phyloP scores from a whole-genome alignment of 1,140 invertebrate species.

The Orius laevigatus region DNA sequence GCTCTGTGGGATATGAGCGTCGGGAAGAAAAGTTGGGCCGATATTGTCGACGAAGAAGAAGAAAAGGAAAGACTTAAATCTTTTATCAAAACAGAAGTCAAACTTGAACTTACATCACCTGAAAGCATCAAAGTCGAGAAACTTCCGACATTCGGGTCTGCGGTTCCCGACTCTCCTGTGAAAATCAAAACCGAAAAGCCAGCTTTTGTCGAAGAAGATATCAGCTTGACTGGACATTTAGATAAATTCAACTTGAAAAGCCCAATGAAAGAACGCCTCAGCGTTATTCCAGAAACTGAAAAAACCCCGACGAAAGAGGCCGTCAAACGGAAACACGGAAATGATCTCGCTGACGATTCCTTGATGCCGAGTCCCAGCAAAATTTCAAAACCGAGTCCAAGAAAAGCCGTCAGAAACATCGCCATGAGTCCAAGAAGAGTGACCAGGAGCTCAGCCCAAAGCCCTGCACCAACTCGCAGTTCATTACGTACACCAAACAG shows the following conservation, averaged over 20 bases:
- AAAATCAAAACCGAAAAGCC: conserved; percentile 14
- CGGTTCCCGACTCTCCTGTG: conserved; percentile 1
- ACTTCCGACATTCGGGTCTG: not conserved
- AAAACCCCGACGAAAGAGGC: not conserved
- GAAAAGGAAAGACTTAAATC: not conserved
- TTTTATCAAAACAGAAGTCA: not conserved
- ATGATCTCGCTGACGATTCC: conserved; percentile 15
- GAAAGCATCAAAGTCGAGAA: not conserved
- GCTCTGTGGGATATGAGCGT: conserved; percentile 12
- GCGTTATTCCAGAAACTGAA: not conserved
- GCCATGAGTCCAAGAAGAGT: not conserved
- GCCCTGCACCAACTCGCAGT: no score
- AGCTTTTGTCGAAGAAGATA: conserved; percentile 18
- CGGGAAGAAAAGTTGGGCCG: conserved; percentile 19
- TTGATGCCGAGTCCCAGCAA: conserved; percentile 20
- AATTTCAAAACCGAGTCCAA: conserved; percentile 10
- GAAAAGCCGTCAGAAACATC: conserved; percentile 1
- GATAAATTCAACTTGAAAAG: conserved; percentile 20
- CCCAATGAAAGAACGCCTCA: conserved; percentile 4
- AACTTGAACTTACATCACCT: not conserved
- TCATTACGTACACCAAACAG: no score
- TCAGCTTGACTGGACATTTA: conserved; percentile 20
- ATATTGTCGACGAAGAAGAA: conserved; percentile 18
- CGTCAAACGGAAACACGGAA: conserved; percentile 8
- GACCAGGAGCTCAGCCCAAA: not conserved